Evolutionary conservation across 2,888 invertebrate species (phyloP), one percentile per base, ranked within the genome.

Genomic region (Formica aserva): DNA sequence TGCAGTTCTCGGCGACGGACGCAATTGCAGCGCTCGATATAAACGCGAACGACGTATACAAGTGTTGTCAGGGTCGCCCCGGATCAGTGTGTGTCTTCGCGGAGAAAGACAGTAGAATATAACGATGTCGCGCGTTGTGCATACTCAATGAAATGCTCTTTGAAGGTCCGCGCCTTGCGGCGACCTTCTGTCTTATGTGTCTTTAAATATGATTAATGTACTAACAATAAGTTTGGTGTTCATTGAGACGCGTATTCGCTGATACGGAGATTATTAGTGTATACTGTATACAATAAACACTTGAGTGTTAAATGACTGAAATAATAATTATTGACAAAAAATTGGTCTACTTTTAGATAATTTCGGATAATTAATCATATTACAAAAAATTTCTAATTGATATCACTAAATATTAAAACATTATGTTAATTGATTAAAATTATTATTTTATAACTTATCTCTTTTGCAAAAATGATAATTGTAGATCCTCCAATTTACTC

Each of bases 11-110:
- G 66, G 45, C 66, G 38, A 45, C 55, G n/a, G 1, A 55, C 35
- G 83, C 80, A 80, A 57, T 83, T 57, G 83, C 71, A 57, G 45
- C 35, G 80, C 78, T 69, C 71, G 65, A 83, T 83, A 80, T 83
- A 83, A 83, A 83, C 71, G 52, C 83, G 41, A 63, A 78, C 62
- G 69, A 62, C 69, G 77, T 26, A 69, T 32, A 55, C 69, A 67
- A 32, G 48, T 69, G 77, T 13, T 48, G 45, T 83, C 83, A 83
- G 77, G 77, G 83, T 83, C 83, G 69, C 32, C 74, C 26, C 29
- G 18, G 35, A 13, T 57, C 41, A 45, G 60, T 80, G 22, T 41
- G 60, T 80, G 18, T 29, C 78, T 62, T 55, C 63, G 52, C 52
- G 41, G 55, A 65, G 52, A 75, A 75, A 65, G 55, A 65, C 18